phyloP scores from a whole-genome alignment of 30 jellyfish, hydroid and myxozoan genomes.

The Cassiopea xamachana region DNA sequence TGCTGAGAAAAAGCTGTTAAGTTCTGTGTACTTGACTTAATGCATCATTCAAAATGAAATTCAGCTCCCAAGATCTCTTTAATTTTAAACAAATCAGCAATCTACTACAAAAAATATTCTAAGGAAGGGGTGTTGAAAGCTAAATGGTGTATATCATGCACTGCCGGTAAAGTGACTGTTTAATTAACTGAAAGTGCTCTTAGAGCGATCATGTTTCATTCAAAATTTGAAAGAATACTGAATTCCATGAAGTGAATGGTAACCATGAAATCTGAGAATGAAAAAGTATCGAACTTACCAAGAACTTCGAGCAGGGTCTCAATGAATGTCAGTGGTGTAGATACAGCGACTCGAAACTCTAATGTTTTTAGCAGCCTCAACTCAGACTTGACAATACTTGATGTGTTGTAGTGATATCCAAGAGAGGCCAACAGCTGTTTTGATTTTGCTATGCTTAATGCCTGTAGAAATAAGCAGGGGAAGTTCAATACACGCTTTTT shows the following conservation, averaged over 20 bases:
- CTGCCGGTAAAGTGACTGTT: not conserved
- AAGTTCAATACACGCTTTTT: too few species aligned
- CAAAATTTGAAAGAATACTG: not conserved
- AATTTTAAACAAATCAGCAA: too few species aligned
- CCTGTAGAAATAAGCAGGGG: conserved; percentile 23
- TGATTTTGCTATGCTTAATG: conserved; percentile 70
- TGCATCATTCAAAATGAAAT: not conserved
- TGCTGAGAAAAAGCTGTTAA: not conserved
- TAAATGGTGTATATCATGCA: not conserved
- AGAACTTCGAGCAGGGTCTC: conserved; percentile 82
- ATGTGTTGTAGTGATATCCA: conserved; percentile 56
- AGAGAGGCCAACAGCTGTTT: conserved; percentile 58
- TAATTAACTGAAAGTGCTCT: not conserved
- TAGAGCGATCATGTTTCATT: not conserved
- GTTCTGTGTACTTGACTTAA: not conserved
- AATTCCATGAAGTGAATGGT: not conserved
- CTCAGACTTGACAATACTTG: conserved; percentile 83
- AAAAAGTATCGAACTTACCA: conserved; percentile 36
- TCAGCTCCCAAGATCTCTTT: too few species aligned
- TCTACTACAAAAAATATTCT: too few species aligned
- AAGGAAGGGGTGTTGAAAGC: not conserved
- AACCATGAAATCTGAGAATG: not conserved
- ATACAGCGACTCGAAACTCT: conserved; percentile 59
- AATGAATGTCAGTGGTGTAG: conserved; percentile 77
- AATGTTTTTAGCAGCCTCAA: conserved; percentile 76